A percentile compares a stretch with the other conserved stretches of the same genome.
phyloP scores from a whole-genome alignment of 2,797 vertebrate species.

The Arrhamphus sclerolepis region DNA sequence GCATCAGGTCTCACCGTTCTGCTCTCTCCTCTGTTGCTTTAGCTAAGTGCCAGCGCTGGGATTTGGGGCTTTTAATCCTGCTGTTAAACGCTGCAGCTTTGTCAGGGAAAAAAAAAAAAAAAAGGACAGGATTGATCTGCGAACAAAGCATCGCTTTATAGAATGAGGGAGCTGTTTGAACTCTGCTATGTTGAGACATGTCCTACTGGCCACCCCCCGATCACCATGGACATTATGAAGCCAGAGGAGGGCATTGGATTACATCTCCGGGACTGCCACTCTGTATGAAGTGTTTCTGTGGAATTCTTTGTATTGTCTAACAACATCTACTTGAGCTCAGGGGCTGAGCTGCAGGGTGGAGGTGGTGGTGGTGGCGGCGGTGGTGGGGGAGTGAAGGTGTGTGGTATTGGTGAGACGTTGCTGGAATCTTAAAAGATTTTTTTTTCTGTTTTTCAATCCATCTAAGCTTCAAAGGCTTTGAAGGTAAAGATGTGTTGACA shows the following conservation, averaged over 20 bases:
- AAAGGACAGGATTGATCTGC: constrained; percentile 79
- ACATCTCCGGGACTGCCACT: constrained; percentile 85
- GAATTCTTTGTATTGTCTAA: constrained; percentile 87
- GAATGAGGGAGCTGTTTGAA: constrained; percentile 85
- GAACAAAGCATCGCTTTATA: constrained; percentile 86
- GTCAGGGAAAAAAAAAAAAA: constrained; percentile 68
- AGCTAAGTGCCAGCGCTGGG: constrained; percentile 79
- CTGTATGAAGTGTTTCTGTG: constrained; percentile 85
- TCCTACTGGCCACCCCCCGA: constrained; percentile 78
- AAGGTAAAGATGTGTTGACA: constrained; percentile 68
- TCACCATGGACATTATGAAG: constrained; percentile 85
- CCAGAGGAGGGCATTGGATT: constrained; percentile 87
- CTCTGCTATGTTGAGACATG: constrained; percentile 83
- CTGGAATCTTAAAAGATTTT: constrained; percentile 74
- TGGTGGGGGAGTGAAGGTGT: constrained; percentile 70
- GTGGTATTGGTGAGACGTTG: constrained; percentile 75
- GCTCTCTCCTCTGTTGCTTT: constrained; percentile 75
- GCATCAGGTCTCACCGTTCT: constrained; percentile 62
- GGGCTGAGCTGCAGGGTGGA: constrained; percentile 59
- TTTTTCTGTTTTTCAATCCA: constrained; percentile 53
- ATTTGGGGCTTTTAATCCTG: constrained; percentile 85
- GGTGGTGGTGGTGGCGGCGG: constrained; percentile 5
- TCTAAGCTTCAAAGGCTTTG: constrained; percentile 75
- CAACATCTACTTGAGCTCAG: constrained; percentile 84
- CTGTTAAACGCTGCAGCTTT: constrained; percentile 84